Conservation (phyloP, 1,140 invertebrate genomes). For the Bombus waltoni region DNA sequence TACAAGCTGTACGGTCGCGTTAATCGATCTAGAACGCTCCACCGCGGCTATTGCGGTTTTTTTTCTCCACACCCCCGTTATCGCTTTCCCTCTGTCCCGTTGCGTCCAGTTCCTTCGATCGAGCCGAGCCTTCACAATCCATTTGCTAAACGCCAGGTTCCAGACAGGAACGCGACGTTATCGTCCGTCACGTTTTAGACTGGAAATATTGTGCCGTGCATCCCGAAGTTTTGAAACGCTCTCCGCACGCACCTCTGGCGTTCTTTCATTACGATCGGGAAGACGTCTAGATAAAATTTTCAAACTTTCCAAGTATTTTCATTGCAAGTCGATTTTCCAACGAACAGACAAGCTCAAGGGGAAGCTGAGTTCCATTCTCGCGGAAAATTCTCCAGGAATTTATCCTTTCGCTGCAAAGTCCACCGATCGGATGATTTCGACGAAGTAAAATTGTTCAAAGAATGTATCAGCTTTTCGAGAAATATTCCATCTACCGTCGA, state of each 20-base stretch:
- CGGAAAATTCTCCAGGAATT: background rate
- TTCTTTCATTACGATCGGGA: background rate
- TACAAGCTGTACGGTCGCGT: conserved; percentile 45
- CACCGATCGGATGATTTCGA: rapidly evolving
- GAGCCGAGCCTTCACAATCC: background rate
- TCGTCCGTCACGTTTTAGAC: no score
- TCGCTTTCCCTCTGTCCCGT: background rate
- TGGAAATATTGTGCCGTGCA: rapidly evolving
- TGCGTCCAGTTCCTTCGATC: background rate
- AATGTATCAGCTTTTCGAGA: background rate
- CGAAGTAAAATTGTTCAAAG: background rate
- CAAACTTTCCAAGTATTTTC: conserved; percentile 7
- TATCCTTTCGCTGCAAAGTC: background rate
- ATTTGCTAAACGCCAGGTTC: background rate
- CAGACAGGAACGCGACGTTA: no score
- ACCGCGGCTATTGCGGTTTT: background rate
- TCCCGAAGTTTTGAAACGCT: background rate
- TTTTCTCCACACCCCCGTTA: background rate
- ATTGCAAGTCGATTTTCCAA: background rate
- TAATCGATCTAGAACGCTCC: conserved; percentile 29
- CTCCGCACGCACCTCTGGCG: background rate
- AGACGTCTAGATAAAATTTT: background rate
- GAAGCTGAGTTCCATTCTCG: no score
- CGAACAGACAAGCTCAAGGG: background rate
- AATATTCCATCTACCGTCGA: background rate